A percentile compares a stretch with the other conserved stretches of the same genome.
Evolutionary conservation across 1,140 invertebrate species (phyloP).

Genomic region (Neelides sp.): DNA sequence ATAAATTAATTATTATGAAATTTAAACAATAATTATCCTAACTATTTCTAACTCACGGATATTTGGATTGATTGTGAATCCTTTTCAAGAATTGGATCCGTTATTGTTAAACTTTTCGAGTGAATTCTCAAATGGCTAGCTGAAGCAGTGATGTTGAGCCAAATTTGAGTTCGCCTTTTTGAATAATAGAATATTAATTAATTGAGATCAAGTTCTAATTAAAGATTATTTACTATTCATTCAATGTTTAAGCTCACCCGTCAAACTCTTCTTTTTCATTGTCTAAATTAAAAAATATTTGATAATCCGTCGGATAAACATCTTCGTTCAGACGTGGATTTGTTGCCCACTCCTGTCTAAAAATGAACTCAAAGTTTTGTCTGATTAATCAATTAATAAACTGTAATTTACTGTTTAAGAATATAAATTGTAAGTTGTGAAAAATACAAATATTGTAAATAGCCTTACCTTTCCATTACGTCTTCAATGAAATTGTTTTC

Average conservation of each 20-base stretch:
- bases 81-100: constrained; percentile 27
- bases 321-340: not conserved
- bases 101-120: constrained; percentile 36
- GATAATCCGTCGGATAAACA: constrained; percentile 45
- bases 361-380: too few relatives aligned
- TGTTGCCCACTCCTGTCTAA: not conserved
- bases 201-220: not conserved
- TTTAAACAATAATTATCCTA: not conserved
- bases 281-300: constrained; percentile 40
- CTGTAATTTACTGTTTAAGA: too few relatives aligned
- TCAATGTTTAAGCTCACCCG: constrained; percentile 32
- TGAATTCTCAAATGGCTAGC: constrained; percentile 39
- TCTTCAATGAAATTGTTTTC: too few relatives aligned
- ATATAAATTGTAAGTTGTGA: too few relatives aligned
- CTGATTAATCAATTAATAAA: too few relatives aligned
- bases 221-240: not conserved
- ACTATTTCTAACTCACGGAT: constrained; percentile 6
- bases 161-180: constrained; percentile 13
- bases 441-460: too few relatives aligned
- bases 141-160: constrained; percentile 28
- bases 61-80: constrained; percentile 4
- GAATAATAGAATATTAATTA: not conserved
- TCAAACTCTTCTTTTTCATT: constrained; percentile 36
- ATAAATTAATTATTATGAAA: not conserved
- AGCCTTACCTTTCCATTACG: too few relatives aligned